Base-by-base conservation (phyloP, 1,140 invertebrate species). In the Philopotamus ludificatus region DNA sequence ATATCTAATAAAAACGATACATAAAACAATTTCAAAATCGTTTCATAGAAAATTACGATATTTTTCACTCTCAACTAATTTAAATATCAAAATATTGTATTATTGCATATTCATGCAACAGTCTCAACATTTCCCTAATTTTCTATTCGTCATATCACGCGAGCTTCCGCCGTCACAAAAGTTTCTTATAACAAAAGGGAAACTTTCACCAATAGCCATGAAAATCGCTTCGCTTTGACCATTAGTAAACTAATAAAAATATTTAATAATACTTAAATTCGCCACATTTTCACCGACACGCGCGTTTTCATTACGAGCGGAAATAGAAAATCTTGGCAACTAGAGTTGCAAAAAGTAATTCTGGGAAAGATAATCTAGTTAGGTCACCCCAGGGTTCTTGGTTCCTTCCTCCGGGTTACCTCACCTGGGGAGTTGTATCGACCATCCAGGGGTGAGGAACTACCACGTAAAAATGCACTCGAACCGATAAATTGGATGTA, bases 321-420 rank as follows among this genome's bases (percentile, higher is more conserved):
- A 47, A 60, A 60, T 60, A 47, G 57, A 54, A 60, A 60, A 60
- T 60, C 57, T 23, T 42, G 57, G 47, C 41, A 60, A 60, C 28
- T 49, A 47, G 41, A 60, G 57, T 60, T 49, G 57, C 42, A 47
- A 34, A 60, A 60, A 60, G 57, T 47, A 60, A 60, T 60, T 60
- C 44, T 34, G 23, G 57, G 57, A 22, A 60, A 47, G 15, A 42
- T 60, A 60, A 60, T 60, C 57, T 60, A 60, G 57, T 60, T 60
- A 60, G 57, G 57, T 60, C 57, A 44, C 57, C 57, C 57, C 57
- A 44, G 57, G 57, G 57, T 41, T 47, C 42, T 41, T 2, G 42
- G 57, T 28, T 41, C 57, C 28, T 34, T 34, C 28, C 28, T 42
- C 45, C n/a, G 42, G 57, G 21, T 2, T 1, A 20, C 42, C 57